These are phyloP conservation scores for Dugesia japonica DNA, from an alignment of 2,888 invertebrate species.

Conservation along the genomic window DNA sequence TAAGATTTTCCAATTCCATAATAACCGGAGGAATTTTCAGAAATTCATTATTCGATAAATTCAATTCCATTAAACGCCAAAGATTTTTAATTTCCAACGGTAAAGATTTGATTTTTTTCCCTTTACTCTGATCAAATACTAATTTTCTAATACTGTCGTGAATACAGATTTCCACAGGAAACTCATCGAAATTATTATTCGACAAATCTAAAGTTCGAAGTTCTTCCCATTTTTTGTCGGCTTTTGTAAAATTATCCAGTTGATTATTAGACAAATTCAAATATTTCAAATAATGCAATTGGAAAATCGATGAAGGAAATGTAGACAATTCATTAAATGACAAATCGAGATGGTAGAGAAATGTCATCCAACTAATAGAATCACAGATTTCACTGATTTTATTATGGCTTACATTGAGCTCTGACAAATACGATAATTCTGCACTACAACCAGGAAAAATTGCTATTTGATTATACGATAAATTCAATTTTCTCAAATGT, in stretches of 20 bases:
- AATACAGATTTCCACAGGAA: not conserved
- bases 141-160: not conserved
- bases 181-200: not conserved
- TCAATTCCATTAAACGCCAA: not conserved
- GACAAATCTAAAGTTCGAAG: not conserved
- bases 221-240: slow-evolving; percentile 9
- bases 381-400: not conserved
- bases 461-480: not conserved
- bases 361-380: slow-evolving; percentile 2
- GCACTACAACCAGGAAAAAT: slow-evolving; percentile 1
- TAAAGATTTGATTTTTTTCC: not conserved
- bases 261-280: not conserved
- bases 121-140: not conserved
- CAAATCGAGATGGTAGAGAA: not conserved
- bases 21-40: not conserved
- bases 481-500: not conserved
- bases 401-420: not conserved
- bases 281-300: not conserved
- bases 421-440: slow-evolving; percentile 14
- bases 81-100: slow-evolving; percentile 3
- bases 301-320: not conserved
- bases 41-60: slow-evolving; percentile 7
- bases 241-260: not conserved
- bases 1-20: not conserved
- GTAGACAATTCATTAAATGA: not conserved